phyloP scores from a whole-genome alignment of 2,888 invertebrate species.

The Galerucella nymphaeae region DNA sequence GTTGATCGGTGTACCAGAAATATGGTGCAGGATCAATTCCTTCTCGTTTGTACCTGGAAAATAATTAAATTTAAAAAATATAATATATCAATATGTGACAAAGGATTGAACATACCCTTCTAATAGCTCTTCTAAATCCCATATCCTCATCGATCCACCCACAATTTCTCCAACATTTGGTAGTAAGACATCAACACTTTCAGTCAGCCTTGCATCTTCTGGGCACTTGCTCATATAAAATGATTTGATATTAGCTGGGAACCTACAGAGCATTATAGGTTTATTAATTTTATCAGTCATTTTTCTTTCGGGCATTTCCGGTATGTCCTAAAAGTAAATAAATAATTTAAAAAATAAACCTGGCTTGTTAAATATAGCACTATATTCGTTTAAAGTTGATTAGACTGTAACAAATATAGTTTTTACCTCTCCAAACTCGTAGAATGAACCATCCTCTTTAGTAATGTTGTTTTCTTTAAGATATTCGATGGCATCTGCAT shows the following conservation, averaged over 20 bases:
- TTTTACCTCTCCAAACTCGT: slow-evolving; percentile 94
- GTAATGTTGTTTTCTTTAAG: slow-evolving; percentile 91
- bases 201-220: slow-evolving; percentile 88
- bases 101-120: slow-evolving; percentile 69
- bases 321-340: slow-evolving; percentile 78
- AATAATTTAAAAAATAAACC: slow-evolving; percentile 8
- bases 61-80: not conserved
- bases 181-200: slow-evolving; percentile 96
- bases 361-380: not conserved
- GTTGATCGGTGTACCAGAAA: slow-evolving; percentile 98
- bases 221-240: slow-evolving; percentile 96
- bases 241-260: slow-evolving; percentile 95
- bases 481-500: slow-evolving; percentile 93
- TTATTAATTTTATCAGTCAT: slow-evolving; percentile 98
- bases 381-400: not conserved
- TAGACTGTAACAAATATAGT: not conserved
- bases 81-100: not conserved
- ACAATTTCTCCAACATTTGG: slow-evolving; percentile 99
- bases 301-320: slow-evolving; percentile 97
- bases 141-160: slow-evolving; percentile 99
- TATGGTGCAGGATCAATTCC: slow-evolving; percentile 94
- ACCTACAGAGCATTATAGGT: slow-evolving; percentile 94
- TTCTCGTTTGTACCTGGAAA: slow-evolving; percentile 78
- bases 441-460: slow-evolving; percentile 96
- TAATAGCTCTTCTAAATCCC: slow-evolving; percentile 85